phyloP scores from a whole-genome alignment of 23 tunicate species.

The Ascidia mentula region DNA sequence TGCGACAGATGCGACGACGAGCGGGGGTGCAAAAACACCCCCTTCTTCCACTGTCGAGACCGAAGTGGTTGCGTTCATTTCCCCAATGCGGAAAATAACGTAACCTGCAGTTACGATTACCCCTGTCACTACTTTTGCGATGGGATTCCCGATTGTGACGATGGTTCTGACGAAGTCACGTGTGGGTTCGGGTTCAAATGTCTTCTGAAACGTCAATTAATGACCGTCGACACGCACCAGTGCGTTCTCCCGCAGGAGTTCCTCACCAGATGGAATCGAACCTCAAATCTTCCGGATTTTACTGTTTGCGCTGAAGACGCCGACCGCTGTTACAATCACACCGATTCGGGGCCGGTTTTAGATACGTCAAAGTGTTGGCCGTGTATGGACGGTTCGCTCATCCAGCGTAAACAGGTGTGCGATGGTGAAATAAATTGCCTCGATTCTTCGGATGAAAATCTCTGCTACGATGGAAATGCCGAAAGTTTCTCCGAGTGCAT shows the following conservation, averaged over 20 bases:
- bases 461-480: too few species aligned
- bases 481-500: too few species aligned
- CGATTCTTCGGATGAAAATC: slow-evolving; percentile 60
- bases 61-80: background rate
- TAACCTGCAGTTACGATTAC: background rate
- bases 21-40: slow-evolving; percentile 10
- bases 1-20: slow-evolving; percentile 31
- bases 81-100: background rate
- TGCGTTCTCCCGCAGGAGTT: slow-evolving; percentile 22
- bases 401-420: slow-evolving; percentile 48
- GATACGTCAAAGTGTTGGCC: slow-evolving; percentile 40
- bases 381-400: slow-evolving; percentile 56
- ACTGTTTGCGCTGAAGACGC: slow-evolving; percentile 10
- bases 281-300: background rate
- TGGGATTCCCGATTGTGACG: slow-evolving; percentile 17
- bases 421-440: slow-evolving; percentile 47
- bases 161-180: slow-evolving; percentile 22
- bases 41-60: background rate
- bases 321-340: slow-evolving; percentile 14
- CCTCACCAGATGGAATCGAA: background rate
- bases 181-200: slow-evolving; percentile 42
- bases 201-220: background rate
- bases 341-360: slow-evolving; percentile 7
- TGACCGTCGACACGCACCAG: background rate
- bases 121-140: slow-evolving; percentile 26